phyloP scores from a whole-genome alignment of 2,888 invertebrate genomes.

The Monoplex corrugatus region DNA sequence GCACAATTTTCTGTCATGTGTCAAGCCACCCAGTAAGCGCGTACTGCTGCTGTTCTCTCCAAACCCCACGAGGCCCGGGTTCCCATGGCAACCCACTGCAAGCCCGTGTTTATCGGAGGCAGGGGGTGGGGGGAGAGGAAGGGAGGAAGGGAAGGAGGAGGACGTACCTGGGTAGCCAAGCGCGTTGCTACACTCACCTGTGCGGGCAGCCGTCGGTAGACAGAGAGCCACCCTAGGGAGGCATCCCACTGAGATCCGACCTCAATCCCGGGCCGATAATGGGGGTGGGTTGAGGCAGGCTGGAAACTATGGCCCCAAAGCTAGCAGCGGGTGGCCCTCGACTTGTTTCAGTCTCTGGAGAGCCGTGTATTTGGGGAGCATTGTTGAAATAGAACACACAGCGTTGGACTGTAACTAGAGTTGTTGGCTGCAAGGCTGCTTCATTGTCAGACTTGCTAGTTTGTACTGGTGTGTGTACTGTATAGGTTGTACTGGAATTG shows the following conservation, averaged over 20 bases:
- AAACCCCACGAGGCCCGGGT: slow-evolving; percentile 59
- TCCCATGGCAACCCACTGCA: slow-evolving; percentile 58
- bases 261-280: slow-evolving; percentile 45
- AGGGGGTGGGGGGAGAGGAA: slow-evolving; percentile 35
- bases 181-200: not conserved
- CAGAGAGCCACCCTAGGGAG: slow-evolving; percentile 44
- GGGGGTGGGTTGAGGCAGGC: slow-evolving; percentile 8
- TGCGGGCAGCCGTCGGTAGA: slow-evolving; percentile 7
- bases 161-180: slow-evolving; percentile 24
- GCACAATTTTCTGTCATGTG: slow-evolving; percentile 51
- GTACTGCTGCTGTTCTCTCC: slow-evolving; percentile 45
- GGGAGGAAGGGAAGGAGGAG: slow-evolving; percentile 12
- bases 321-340: slow-evolving; percentile 29
- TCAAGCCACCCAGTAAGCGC: slow-evolving; percentile 43
- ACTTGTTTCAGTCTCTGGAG: too few relatives aligned
- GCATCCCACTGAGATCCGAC: slow-evolving; percentile 56
- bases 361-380: not conserved
- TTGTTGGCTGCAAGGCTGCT: too few relatives aligned
- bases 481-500: too few relatives aligned
- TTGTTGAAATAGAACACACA: not conserved
- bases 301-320: not conserved
- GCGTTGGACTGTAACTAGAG: too few relatives aligned
- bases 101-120: slow-evolving; percentile 50
- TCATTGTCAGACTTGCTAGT: too few relatives aligned
- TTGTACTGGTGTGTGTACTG: too few relatives aligned